Evolutionary conservation across 2,888 invertebrate species (phyloP), one percentile per base, ranked within the genome.

Genomic region (Noctua comes): DNA sequence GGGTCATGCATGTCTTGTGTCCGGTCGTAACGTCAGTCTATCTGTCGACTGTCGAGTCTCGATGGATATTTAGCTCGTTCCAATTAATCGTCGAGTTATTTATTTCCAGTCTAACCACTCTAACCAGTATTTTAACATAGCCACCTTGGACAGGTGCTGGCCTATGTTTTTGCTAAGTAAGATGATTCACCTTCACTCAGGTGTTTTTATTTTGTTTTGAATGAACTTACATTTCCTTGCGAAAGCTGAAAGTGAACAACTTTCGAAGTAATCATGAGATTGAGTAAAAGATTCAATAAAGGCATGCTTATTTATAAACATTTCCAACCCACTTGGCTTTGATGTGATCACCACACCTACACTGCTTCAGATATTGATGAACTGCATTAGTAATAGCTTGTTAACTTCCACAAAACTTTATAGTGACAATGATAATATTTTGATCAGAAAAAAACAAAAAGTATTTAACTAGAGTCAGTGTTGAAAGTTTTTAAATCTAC

Each of bases 1-100:
- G 89, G 86, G 88, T 88, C 89, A 84, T 85, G 83, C 79, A 86
- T 85, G 87, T 86, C 83, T 85, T 79, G 88, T 85, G 89, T 85
- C 86, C 82, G 83, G 84, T 91, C 87, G 88, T 89, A 88, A 90
- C 89, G 92, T 91, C 91, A 91, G 82, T 85, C 86, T 84, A 89
- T 90, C 83, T 86, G 79, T 76, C 79, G 85, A 82, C 79, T 86
- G 77, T 76, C 73, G 80, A 83, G 82, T 84, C 83, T 73, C 51
- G 71, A 36, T 84, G 66, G 82, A 78, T 86, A 82, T 88, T 86
- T 87, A 77, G 84, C 82, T 82, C 80, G 88, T 85, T 77, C 83
- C 82, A 89, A 88, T 86, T 86, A 87, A 73, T 85, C 48, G 80
- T 79, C 8, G 68, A 84, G 79, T 81, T 76, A 86, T 85, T 81